Evolutionary conservation across 2,888 invertebrate species (phyloP), one percentile per base, ranked within the genome.

Genomic region (Lepidocyrtoides sp.): DNA sequence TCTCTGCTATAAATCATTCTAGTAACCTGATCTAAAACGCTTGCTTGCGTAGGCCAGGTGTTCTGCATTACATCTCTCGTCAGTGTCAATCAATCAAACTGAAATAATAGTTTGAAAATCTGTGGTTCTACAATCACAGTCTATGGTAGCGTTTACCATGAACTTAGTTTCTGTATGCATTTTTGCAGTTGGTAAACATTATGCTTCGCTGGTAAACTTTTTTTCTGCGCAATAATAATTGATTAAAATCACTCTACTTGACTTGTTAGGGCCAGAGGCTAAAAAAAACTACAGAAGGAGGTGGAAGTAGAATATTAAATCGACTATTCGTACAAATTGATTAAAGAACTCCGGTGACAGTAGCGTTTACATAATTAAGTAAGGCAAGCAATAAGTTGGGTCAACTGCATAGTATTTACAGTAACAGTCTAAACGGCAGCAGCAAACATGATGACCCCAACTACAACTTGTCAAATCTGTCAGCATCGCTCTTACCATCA

Each of bases 391-490:
- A n/a, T 63, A 29, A 14, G 29, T n/a, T 26, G 29, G 14, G 63
- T 5, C 5, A 26, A 63, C 14, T 60, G 36, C 7, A 36, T 36
- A 7, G 36, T 36, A 36, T 7, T 36, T 36, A 36, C 36, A 4
- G 7, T 7, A 36, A 7, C 36, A 36, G 36, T 36, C 3, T 36
- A 36, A 36, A 7, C 3, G 36, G 57, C 7, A 57, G 20, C 23
- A 57, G 7, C 20, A 57, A 29, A 36, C 1, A 41, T 20, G 41
- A 23, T 23, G 72, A 72, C 41, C 72, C 72, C 17, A 69, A 69
- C 57, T 8, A 72, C 72, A 41, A 72, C 72, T 72, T 72, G 72
- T 72, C 72, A 72, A 72, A 72, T 17, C 17, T 69, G 41, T 29
- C 63, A 12, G 63, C 8, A 14, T 29, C 12, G 63, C n/a, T 63